These are phyloP conservation scores for Xiphophorus couchianus DNA, from an alignment of 2,113 vertebrate genomes.

Conservation along the genomic window DNA sequence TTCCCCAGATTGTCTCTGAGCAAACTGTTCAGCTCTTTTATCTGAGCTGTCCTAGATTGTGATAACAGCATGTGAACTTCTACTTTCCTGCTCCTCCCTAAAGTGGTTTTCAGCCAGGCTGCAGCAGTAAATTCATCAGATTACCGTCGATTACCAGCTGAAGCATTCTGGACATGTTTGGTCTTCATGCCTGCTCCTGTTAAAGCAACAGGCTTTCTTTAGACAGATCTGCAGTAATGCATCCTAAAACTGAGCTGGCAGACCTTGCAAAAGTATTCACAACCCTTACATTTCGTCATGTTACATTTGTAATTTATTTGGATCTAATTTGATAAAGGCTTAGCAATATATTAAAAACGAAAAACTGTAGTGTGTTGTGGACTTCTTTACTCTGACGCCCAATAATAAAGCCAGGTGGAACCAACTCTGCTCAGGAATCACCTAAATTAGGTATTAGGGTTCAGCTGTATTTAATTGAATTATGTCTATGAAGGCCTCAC, in stretches of 20 bases:
- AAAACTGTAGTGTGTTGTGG: no score
- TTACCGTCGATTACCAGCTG: constrained; percentile 12
- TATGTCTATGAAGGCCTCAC: no score
- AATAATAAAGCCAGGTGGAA: no score
- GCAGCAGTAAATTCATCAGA: background rate
- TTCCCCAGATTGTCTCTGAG: constrained; percentile 27
- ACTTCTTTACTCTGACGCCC: no score
- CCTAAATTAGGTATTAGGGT: no score
- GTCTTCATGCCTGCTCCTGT: constrained; percentile 2
- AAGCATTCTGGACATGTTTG: constrained; percentile 25
- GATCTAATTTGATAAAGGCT: no score
- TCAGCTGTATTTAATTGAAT: no score
- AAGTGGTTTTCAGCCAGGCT: background rate
- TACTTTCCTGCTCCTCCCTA: constrained; percentile 14
- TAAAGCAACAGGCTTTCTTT: background rate
- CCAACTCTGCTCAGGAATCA: no score
- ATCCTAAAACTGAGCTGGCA: constrained; percentile 6
- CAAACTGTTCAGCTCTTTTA: constrained; percentile 24
- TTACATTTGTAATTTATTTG: no score
- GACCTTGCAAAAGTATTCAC: background rate
- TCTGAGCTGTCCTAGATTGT: constrained; percentile 32
- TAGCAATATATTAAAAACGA: no score
- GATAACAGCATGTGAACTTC: constrained; percentile 7
- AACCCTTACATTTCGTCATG: no score
- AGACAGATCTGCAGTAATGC: constrained; percentile 13